Percentiles rank a stretch among this genome's conserved stretches.
Evolutionary conservation across 2,888 invertebrate species (phyloP).

Genomic region (Agriopis aurantiaria): DNA sequence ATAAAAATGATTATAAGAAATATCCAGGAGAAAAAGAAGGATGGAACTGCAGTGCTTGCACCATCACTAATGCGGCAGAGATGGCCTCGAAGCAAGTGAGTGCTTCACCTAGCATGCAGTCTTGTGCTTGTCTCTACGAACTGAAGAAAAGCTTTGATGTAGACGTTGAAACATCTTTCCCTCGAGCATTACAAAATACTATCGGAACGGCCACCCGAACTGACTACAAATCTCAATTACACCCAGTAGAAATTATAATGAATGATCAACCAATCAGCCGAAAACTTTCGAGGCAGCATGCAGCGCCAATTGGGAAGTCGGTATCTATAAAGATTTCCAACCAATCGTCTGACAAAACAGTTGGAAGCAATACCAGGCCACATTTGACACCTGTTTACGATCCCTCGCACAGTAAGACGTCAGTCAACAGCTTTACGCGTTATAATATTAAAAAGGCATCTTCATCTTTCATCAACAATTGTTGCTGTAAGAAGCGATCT

Average conservation of each 20-base stretch:
- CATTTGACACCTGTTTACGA: slow-evolving; percentile 3
- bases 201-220: slow-evolving; percentile 9
- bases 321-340: slow-evolving; percentile 7
- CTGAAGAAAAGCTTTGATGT: not conserved
- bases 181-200: slow-evolving; percentile 5
- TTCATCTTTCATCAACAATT: not conserved
- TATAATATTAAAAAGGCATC: slow-evolving; percentile 8
- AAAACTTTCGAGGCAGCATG: not conserved
- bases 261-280: slow-evolving; percentile 3
- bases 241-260: not conserved
- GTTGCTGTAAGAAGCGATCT: slow-evolving; percentile 3
- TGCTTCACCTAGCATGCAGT: not conserved
- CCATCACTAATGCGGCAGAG: not conserved
- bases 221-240: slow-evolving; percentile 7
- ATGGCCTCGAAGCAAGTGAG: slow-evolving; percentile 7
- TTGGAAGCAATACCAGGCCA: not conserved
- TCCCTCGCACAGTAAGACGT: slow-evolving; percentile 3
- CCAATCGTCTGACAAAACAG: not conserved
- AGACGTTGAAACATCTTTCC: slow-evolving; percentile 7
- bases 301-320: not conserved
- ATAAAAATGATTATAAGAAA: not conserved
- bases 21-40: not conserved
- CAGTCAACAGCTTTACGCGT: slow-evolving; percentile 3
- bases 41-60: not conserved
- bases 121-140: slow-evolving; percentile 1